Conservation (phyloP, 2,113 vertebrate genomes). For the Pteronura brasiliensis region DNA sequence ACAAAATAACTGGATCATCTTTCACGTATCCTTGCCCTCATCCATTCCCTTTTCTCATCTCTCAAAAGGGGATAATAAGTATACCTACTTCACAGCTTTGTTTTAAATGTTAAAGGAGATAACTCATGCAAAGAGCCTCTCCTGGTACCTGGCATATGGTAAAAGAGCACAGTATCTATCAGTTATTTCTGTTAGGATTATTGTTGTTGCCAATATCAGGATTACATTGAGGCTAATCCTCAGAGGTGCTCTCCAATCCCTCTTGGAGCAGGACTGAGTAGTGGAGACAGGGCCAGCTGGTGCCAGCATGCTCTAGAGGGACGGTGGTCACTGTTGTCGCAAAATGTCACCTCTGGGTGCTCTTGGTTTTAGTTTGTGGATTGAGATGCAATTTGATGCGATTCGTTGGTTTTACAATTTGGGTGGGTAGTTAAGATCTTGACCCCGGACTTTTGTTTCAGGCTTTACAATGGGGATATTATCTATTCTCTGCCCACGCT, state of each 20-base stretch:
- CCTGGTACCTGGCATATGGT: not conserved
- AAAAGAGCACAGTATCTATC: not conserved
- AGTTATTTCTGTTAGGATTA: not conserved
- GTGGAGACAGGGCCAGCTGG: not conserved
- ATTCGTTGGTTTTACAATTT: not conserved
- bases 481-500: not conserved
- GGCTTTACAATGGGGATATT: not conserved
- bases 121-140: not conserved
- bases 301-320: too few species aligned
- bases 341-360: not conserved
- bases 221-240: not conserved
- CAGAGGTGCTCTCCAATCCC: not conserved
- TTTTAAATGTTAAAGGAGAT: not conserved
- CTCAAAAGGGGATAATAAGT: not conserved
- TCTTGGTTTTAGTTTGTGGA: not conserved
- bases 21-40: not conserved
- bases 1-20: not conserved
- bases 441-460: not conserved
- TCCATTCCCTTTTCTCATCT: not conserved
- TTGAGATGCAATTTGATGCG: not conserved
- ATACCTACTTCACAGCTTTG: not conserved
- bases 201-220: not conserved
- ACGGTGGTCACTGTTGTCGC: fast-evolving
- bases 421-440: not conserved
- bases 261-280: not conserved